phyloP scores from a whole-genome alignment of 2,797 vertebrate genomes.

The Cheirogaleus major region DNA sequence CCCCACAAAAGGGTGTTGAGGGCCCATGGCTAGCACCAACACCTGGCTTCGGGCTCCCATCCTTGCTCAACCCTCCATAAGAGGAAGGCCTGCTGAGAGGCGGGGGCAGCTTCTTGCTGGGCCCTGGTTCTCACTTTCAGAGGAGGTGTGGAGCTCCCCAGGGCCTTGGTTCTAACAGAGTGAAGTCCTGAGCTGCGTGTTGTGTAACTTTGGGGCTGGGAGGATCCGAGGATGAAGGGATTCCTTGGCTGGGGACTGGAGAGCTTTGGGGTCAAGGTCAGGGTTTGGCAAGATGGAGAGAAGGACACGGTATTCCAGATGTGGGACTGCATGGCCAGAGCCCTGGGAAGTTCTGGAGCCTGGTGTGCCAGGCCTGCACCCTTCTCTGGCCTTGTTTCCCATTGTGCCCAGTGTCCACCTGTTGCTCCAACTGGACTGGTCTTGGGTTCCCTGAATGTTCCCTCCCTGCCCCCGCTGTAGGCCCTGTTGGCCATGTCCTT shows the following conservation, averaged over 20 bases:
- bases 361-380: not conserved
- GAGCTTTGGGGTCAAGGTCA: not conserved
- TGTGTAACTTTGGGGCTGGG: not conserved
- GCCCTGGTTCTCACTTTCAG: not conserved
- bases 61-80: not conserved
- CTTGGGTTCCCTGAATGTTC: not conserved
- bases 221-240: not conserved
- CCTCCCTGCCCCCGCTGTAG: not conserved
- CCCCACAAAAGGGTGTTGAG: too few species aligned
- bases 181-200: not conserved
- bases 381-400: not conserved
- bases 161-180: not conserved
- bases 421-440: not conserved
- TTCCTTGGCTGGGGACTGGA: not conserved
- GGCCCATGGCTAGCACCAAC: not conserved
- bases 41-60: not conserved
- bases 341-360: not conserved
- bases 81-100: not conserved
- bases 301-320: not conserved
- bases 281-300: not conserved
- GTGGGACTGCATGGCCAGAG: not conserved
- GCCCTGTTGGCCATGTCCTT: not conserved
- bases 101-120: not conserved
- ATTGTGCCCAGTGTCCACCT: not conserved
- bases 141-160: fast-evolving